These are phyloP conservation scores for Collichthys lucidus DNA, from an alignment of 2,113 vertebrate species.

Conservation along the genomic window DNA sequence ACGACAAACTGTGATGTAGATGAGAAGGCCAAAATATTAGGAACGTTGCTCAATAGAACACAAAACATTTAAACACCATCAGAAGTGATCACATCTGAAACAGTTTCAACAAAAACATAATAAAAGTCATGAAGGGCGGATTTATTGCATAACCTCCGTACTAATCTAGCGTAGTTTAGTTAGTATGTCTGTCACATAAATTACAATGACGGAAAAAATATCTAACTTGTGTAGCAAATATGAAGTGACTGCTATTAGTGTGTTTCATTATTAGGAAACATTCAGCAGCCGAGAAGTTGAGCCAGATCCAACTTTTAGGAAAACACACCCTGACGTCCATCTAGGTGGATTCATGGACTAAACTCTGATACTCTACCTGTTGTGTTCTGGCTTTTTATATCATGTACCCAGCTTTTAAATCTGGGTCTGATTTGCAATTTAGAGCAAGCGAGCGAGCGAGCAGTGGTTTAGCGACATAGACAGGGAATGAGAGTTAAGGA, in stretches of 20 bases:
- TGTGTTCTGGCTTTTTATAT: too few relatives aligned
- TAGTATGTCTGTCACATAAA: neutral
- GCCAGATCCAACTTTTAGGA: too few relatives aligned
- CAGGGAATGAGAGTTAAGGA: too few relatives aligned
- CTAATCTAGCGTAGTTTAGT: neutral
- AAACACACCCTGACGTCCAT: too few relatives aligned
- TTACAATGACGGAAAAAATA: too few relatives aligned
- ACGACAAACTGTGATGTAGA: neutral
- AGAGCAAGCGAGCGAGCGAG: too few relatives aligned
- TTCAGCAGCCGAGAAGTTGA: too few relatives aligned
- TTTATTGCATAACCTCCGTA: neutral
- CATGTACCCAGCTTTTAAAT: too few relatives aligned
- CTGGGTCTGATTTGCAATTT: too few relatives aligned
- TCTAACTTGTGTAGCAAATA: neutral
- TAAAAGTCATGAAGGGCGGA: neutral
- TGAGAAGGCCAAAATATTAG: neutral
- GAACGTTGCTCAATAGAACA: neutral
- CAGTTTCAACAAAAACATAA: neutral
- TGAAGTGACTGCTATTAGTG: neutral
- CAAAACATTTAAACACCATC: neutral
- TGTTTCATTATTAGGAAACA: neutral
- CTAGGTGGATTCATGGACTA: too few relatives aligned
- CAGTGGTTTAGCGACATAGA: too few relatives aligned
- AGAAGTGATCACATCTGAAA: neutral
- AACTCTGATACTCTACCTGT: too few relatives aligned